Conservation (phyloP, 1,140 invertebrate genomes). For the Cydia amplana region DNA sequence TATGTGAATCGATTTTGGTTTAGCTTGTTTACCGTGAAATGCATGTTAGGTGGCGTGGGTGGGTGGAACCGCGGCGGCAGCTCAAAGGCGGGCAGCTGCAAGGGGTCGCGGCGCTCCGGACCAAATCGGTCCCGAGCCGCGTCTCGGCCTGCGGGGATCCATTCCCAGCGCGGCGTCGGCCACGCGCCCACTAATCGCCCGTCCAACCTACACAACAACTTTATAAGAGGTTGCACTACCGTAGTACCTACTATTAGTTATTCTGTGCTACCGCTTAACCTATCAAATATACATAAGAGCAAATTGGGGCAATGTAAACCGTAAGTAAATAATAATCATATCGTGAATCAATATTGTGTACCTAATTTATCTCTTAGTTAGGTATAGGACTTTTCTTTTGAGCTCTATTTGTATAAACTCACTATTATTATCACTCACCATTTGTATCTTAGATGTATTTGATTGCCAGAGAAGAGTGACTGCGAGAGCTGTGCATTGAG, state of each 20-base stretch:
- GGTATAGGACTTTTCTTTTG: too few relatives aligned
- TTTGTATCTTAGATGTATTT: constrained; percentile 3
- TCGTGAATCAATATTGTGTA: too few relatives aligned
- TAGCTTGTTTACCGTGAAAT: not conserved
- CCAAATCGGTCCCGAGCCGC: not conserved
- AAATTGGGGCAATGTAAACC: too few relatives aligned
- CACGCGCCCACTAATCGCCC: not conserved
- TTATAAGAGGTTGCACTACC: not conserved
- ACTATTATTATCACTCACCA: not conserved
- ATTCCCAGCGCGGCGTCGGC: not conserved
- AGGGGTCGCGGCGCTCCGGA: not conserved
- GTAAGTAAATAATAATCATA: too few relatives aligned
- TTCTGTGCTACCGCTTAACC: too few relatives aligned
- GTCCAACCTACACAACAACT: not conserved
- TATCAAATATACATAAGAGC: not conserved
- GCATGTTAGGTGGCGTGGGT: not conserved
- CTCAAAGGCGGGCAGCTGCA: not conserved
- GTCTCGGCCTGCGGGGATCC: not conserved
- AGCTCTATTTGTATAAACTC: too few relatives aligned
- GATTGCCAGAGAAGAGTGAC: not conserved
- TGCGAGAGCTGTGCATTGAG: not conserved
- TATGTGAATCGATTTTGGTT: not conserved
- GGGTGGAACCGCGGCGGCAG: not conserved
- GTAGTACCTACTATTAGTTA: too few relatives aligned
- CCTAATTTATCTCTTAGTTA: too few relatives aligned